Evolutionary conservation across 2,113 vertebrate genomes (phyloP).

Genomic region (Menidia beryllina): DNA sequence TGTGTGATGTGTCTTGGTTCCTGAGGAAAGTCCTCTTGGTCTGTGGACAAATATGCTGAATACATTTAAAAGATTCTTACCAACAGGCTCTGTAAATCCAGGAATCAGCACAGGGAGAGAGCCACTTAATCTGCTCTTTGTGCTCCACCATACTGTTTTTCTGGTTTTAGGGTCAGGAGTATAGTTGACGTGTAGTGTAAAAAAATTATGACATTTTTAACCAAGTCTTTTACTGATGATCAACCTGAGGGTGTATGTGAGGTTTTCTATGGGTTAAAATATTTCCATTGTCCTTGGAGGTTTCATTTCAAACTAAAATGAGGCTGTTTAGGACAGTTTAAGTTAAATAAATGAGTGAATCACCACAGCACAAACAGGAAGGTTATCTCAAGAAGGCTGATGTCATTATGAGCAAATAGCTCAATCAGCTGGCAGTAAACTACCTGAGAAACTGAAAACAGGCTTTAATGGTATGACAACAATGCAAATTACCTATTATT

Average conservation of each 20-base stretch:
- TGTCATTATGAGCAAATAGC: not conserved
- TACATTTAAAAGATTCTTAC: constrained; percentile 71
- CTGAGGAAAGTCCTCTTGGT: constrained; percentile 51
- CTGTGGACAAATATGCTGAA: constrained; percentile 49
- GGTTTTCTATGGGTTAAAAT: no score
- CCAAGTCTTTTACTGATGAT: no score
- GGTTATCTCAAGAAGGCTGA: not conserved
- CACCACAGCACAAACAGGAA: not conserved
- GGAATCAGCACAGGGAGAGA: constrained; percentile 43
- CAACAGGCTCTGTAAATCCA: constrained; percentile 68
- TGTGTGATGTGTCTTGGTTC: constrained; percentile 36
- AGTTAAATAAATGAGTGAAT: not conserved
- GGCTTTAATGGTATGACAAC: constrained; percentile 49
- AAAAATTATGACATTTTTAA: no score
- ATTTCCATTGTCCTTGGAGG: no score
- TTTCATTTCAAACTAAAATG: no score
- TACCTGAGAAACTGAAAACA: constrained; percentile 18
- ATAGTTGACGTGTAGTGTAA: no score
- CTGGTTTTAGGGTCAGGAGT: no score
- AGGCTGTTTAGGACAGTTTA: no score
- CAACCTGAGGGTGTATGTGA: no score
- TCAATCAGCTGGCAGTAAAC: constrained; percentile 11
- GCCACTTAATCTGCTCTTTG: constrained; percentile 38
- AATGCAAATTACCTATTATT: not conserved
- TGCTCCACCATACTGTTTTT: constrained; percentile 17